Evolutionary conservation across 2,113 vertebrate species (phyloP).

Genomic region (Nyctereutes procyonoides): DNA sequence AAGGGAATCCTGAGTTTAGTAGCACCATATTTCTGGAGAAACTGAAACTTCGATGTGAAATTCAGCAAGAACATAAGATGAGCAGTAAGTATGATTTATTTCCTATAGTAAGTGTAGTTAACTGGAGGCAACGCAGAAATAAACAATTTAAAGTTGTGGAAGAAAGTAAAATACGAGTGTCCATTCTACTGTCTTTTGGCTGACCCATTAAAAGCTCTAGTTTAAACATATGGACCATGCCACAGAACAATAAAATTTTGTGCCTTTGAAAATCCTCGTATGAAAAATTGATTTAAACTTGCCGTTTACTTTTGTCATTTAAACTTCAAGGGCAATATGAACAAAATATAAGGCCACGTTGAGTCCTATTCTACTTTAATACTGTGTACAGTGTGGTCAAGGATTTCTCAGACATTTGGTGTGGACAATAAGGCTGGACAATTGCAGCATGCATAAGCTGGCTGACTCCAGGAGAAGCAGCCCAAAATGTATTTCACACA

Average conservation of each 20-base stretch:
- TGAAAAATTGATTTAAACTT: slow-evolving; percentile 65
- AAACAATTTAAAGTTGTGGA: slow-evolving; percentile 31
- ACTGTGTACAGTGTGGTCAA: not conserved
- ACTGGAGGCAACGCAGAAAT: slow-evolving; percentile 25
- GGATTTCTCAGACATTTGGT: slow-evolving; percentile 71
- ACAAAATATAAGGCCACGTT: slow-evolving; percentile 33
- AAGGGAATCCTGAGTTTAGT: slow-evolving; percentile 58
- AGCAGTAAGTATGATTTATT: slow-evolving; percentile 67
- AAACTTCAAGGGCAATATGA: slow-evolving; percentile 55
- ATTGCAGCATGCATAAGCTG: slow-evolving; percentile 52
- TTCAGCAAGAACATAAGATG: slow-evolving; percentile 56
- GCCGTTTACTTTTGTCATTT: slow-evolving; percentile 49
- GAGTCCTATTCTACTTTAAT: slow-evolving; percentile 37
- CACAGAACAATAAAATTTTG: slow-evolving; percentile 15
- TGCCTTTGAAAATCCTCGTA: not conserved
- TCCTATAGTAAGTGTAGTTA: slow-evolving; percentile 57
- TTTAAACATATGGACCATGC: not conserved
- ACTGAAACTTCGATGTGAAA: slow-evolving; percentile 68
- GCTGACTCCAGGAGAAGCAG: slow-evolving; percentile 38
- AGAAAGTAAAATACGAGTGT: slow-evolving; percentile 11
- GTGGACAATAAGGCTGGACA: slow-evolving; percentile 35
- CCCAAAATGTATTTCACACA: slow-evolving; percentile 14
- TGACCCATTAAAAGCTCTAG: slow-evolving; percentile 7
- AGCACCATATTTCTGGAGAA: slow-evolving; percentile 32
- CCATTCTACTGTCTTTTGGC: slow-evolving; percentile 2